Conservation (phyloP, 2,113 vertebrate genomes). For the Cariama cristata region DNA sequence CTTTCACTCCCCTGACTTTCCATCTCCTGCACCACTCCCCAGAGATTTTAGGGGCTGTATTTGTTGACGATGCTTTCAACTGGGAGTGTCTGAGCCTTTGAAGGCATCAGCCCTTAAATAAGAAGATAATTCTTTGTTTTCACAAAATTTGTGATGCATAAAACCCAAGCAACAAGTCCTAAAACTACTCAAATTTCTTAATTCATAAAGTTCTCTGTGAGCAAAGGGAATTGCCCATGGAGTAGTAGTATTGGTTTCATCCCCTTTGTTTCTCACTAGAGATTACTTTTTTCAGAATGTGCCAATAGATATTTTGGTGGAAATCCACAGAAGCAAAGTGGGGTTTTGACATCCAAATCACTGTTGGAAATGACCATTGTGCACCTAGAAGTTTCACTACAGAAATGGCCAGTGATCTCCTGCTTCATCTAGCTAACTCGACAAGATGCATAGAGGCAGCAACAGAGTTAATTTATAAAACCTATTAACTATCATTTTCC, state of each 20-base stretch:
- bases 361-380: neutral
- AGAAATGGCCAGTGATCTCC: neutral
- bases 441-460: neutral
- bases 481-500: neutral
- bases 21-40: neutral
- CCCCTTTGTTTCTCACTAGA: neutral
- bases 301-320: neutral
- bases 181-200: no score
- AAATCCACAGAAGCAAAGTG: neutral
- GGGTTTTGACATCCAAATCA: neutral
- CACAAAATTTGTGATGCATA: neutral
- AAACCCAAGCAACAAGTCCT: neutral
- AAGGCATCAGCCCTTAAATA: neutral
- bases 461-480: neutral
- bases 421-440: neutral
- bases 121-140: neutral
- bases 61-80: neutral
- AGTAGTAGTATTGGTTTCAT: neutral
- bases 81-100: neutral
- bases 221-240: neutral
- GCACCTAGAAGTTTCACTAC: neutral
- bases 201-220: neutral
- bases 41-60: neutral
- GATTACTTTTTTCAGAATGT: neutral
- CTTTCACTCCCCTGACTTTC: neutral